phyloP scores from a whole-genome alignment of 2,113 vertebrate species.

The Callaeas wilsoni region DNA sequence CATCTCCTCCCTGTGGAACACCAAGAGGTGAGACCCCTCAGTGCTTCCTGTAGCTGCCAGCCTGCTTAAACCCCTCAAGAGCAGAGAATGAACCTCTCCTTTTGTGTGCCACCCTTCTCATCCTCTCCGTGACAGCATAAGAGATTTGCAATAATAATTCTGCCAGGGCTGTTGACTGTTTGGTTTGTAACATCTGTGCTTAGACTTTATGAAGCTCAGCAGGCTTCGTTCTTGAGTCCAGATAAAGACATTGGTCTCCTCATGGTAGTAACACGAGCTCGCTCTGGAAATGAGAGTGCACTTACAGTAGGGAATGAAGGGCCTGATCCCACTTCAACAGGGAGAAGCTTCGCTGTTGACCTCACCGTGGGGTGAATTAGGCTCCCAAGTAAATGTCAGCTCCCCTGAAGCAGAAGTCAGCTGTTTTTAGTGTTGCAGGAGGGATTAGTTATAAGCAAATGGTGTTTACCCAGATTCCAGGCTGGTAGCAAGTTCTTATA shows the following conservation, averaged over 20 bases:
- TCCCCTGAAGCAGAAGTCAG: not conserved
- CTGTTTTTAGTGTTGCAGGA: not conserved
- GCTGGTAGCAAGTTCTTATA: not conserved
- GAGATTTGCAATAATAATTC: not conserved
- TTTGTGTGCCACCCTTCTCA: fast-evolving
- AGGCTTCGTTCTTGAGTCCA: not conserved
- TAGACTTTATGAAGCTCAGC: not conserved
- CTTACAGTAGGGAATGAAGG: not conserved
- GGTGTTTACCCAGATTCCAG: not conserved
- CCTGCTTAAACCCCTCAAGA: not conserved
- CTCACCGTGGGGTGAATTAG: not conserved
- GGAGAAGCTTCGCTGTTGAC: not conserved
- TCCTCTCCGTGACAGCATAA: not conserved
- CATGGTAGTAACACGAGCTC: fast-evolving
- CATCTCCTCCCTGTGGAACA: not conserved
- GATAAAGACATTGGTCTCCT: not conserved
- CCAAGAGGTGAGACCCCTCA: fast-evolving
- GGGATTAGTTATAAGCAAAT: not conserved
- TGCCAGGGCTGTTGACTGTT: not conserved
- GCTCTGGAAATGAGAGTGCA: not conserved
- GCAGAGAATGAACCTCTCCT: not conserved
- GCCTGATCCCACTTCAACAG: not conserved
- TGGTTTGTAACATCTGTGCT: not conserved
- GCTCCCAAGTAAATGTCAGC: not conserved
- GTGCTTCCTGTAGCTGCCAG: not conserved